Percentiles rank a stretch among this genome's conserved stretches.
Evolutionary conservation across 2,113 vertebrate species (phyloP).

Genomic region (Paracanthobrama guichenoti): DNA sequence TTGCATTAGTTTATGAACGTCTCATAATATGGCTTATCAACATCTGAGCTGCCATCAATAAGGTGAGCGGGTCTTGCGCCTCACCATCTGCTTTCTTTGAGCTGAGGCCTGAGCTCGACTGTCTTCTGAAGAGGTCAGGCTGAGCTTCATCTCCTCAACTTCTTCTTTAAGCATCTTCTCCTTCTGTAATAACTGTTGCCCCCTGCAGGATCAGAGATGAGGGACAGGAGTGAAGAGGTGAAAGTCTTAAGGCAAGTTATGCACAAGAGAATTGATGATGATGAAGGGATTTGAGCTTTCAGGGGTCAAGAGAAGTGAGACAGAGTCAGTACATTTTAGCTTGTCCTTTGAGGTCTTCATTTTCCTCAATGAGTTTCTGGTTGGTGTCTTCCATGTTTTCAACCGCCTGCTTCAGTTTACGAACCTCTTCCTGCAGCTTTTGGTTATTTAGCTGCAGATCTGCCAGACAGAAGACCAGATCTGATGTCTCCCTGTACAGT

Average conservation of each 20-base stretch:
- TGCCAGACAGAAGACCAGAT: constrained; percentile 81
- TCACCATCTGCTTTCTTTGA: constrained; percentile 83
- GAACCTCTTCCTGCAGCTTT: constrained; percentile 85
- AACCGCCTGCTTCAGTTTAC: constrained; percentile 77
- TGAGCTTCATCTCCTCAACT: constrained; percentile 87
- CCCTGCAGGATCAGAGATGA: constrained; percentile 65
- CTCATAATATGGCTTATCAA: not conserved
- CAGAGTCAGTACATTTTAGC: constrained; percentile 75
- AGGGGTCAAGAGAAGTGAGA: not conserved
- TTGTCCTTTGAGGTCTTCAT: constrained; percentile 73
- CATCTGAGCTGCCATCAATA: not conserved
- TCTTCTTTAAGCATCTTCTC: constrained; percentile 86
- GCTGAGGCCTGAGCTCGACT: constrained; percentile 67
- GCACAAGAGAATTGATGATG: not conserved
- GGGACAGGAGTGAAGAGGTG: not conserved
- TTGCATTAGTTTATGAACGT: constrained; percentile 1
- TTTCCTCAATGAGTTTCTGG: constrained; percentile 79
- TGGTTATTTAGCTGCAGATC: constrained; percentile 87
- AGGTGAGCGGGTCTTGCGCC: constrained; percentile 21
- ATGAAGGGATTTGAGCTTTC: not conserved
- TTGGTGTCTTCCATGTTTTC: constrained; percentile 85
- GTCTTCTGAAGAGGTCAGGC: constrained; percentile 79
- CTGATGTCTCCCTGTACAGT: constrained; percentile 81
- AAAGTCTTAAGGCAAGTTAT: not conserved
- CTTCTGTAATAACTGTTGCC: constrained; percentile 80